These are phyloP conservation scores for Hoplodrina blanda DNA, from an alignment of 2,888 invertebrate species.

Conservation along the genomic window DNA sequence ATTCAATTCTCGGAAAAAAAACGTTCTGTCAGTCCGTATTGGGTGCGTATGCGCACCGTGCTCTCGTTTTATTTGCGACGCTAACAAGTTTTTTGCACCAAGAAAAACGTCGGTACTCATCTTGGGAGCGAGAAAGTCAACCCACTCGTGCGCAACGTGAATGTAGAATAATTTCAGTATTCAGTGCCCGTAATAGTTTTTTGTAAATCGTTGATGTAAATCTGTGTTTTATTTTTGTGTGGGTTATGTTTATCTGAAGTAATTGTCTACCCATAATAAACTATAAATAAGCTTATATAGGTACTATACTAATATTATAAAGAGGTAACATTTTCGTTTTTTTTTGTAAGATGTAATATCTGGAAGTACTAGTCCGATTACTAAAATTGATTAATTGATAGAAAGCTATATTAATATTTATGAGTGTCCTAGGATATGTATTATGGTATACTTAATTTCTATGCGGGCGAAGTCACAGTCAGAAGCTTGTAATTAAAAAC, in stretches of 20 bases:
- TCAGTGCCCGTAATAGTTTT: slow-evolving; percentile 36
- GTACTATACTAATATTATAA: too few species aligned
- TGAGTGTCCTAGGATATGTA: too few species aligned
- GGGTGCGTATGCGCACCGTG: slow-evolving; percentile 64
- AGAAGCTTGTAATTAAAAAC: too few species aligned
- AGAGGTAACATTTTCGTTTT: too few species aligned
- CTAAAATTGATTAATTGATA: too few species aligned
- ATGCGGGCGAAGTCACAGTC: too few species aligned
- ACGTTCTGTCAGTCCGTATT: slow-evolving; percentile 31
- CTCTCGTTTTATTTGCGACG: slow-evolving; percentile 75
- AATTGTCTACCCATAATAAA: too few species aligned
- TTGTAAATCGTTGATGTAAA: slow-evolving; percentile 24
- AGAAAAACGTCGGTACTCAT: slow-evolving; percentile 78
- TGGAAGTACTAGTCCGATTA: too few species aligned
- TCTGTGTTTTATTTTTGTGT: slow-evolving; percentile 2
- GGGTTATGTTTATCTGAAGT: not conserved
- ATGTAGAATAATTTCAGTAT: slow-evolving; percentile 67
- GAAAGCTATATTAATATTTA: too few species aligned
- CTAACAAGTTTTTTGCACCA: slow-evolving; percentile 79
- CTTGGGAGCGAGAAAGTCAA: slow-evolving; percentile 77
- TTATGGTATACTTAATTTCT: too few species aligned
- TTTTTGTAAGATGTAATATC: too few species aligned
- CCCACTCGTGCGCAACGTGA: slow-evolving; percentile 71
- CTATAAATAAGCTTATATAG: too few species aligned
- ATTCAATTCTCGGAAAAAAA: slow-evolving; percentile 47